Conservation (phyloP, 2,113 vertebrate genomes). For the Struthidea cinerea region DNA sequence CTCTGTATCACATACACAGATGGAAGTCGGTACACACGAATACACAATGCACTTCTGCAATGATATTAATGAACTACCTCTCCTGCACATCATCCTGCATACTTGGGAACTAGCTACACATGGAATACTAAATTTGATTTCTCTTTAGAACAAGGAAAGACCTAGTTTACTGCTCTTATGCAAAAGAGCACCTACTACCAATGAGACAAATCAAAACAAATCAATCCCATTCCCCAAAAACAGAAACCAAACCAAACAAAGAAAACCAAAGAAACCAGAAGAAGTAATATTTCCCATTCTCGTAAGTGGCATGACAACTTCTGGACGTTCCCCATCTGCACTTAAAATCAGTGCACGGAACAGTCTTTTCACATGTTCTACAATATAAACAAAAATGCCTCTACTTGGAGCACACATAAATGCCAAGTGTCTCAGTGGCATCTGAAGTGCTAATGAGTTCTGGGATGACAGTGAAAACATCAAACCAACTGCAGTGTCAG, state of each 20-base stretch:
- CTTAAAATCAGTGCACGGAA: background rate
- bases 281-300: background rate
- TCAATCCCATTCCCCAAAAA: rapidly evolving
- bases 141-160: background rate
- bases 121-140: background rate
- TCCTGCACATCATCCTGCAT: background rate
- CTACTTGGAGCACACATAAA: background rate
- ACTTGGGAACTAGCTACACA: background rate
- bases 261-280: background rate
- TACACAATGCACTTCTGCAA: background rate
- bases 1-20: background rate
- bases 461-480: background rate
- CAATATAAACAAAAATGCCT: background rate
- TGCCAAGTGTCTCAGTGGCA: background rate
- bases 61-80: background rate
- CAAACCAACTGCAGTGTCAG: background rate
- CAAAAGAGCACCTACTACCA: background rate
- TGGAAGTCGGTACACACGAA: background rate
- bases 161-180: background rate
- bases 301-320: background rate
- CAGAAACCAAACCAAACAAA: background rate
- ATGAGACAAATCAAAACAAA: background rate
- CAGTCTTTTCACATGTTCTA: background rate
- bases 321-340: background rate
- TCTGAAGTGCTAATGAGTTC: background rate